Evolutionary conservation across 1,140 invertebrate species (phyloP).

Genomic region (Drosophila mauritiana): DNA sequence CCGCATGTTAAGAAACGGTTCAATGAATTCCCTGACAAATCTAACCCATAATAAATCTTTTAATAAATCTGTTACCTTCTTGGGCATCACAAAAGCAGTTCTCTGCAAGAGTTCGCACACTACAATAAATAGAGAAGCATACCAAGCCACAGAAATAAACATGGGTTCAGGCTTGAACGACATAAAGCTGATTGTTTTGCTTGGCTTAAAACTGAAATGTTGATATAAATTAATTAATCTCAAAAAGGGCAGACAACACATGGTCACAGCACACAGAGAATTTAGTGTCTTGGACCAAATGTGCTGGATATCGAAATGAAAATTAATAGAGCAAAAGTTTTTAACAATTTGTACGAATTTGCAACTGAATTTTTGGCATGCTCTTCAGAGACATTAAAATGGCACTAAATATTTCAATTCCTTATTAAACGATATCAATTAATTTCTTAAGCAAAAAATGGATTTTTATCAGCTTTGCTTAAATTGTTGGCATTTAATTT

Average conservation of each 20-base stretch:
- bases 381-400: neutral
- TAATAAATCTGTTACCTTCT: conserved; percentile 27
- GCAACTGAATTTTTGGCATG: neutral
- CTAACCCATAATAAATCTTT: conserved; percentile 25
- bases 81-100: conserved; percentile 9
- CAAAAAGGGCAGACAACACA: conserved; percentile 54
- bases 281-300: conserved; percentile 36
- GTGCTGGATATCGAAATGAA: conserved; percentile 23
- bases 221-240: conserved; percentile 82
- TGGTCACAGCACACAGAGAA: conserved; percentile 22
- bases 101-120: conserved; percentile 11
- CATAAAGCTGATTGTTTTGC: conserved; percentile 82
- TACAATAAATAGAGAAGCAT: neutral
- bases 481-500: conserved; percentile 6
- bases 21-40: conserved; percentile 20
- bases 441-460: neutral
- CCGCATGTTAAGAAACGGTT: conserved; percentile 1
- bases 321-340: conserved; percentile 62
- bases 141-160: conserved; percentile 3
- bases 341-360: conserved; percentile 31
- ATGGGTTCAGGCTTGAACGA: conserved; percentile 44
- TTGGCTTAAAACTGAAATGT: conserved; percentile 82
- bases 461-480: neutral
- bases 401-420: conserved; percentile 1
- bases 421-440: conserved; percentile 10